Evolutionary conservation across 2,113 vertebrate genomes (phyloP), one percentile per base, ranked within the genome.

Genomic region (Caretta caretta): DNA sequence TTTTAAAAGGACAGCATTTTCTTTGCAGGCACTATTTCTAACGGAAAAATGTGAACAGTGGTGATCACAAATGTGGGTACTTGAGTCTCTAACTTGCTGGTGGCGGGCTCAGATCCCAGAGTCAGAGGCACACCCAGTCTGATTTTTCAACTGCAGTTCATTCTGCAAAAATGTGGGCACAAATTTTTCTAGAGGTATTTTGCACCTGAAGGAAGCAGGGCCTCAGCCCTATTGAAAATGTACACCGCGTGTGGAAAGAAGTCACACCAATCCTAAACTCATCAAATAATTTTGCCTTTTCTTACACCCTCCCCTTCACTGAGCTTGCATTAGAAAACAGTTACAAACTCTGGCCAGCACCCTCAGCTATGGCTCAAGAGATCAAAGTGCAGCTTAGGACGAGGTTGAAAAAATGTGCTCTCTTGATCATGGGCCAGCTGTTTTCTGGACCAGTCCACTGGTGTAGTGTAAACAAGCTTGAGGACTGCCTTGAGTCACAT

Each of bases 1-100:
- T 96, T 94, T 93, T 31, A 93, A 84, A 88, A 93, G 56, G 79
- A 86, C 42, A 65, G 75, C 46, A 56, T 2, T 54, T 46, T 91
- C 3, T 83, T 48, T 8, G 80, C 69, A 78, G 54, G 76, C 42
- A 93, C 51, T 93, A 83, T 92, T 87, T 90, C 83, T 75, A 84
- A 48, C 13, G n/a, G 78, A 92, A 93, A 94, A 72, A 78, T 8
- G 50, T 84, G 38, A 91, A 90, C 10, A 29, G 35, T 1, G 0
- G 94, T 35, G 78, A 56, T 24, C 35, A 80, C 50, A 88, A 91
- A 92, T 83, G 62, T 75, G 86, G 31, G 62, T 80, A 79, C 65
- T 94, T 62, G 81, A 76, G 56, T 38, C 48, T 90, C 49, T 88
- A 49, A 59, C 86, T 91, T 96, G 38, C 75, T 49, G 16, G 3